These are phyloP conservation scores for Cliona cf. orientalis DNA, from an alignment of 37 sponge, comb jelly and placozoan species.

Conservation along the genomic window DNA sequence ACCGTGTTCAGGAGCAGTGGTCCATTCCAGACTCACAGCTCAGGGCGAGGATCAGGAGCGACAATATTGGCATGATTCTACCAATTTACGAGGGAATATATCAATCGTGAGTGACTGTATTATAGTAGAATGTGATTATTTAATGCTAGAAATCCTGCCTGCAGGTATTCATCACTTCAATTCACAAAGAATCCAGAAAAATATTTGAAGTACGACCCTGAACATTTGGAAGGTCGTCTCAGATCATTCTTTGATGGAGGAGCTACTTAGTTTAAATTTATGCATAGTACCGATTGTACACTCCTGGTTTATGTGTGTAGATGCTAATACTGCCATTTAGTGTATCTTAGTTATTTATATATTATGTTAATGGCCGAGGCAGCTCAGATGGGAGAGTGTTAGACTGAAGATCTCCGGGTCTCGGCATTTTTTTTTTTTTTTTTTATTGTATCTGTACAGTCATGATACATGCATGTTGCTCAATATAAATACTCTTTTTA, in stretches of 20 bases:
- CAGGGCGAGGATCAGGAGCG: constrained; percentile 55
- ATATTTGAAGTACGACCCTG: constrained; percentile 84
- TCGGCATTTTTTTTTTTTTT: constrained; percentile 63
- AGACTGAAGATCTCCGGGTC: constrained; percentile 90
- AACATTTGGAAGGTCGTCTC: constrained; percentile 59
- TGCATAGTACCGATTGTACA: background rate
- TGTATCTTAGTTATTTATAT: background rate
- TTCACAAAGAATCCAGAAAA: constrained; percentile 95
- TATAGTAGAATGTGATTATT: background rate
- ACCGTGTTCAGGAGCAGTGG: constrained; percentile 76
- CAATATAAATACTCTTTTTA: background rate
- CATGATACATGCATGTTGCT: background rate
- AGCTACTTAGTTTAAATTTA: constrained; percentile 28
- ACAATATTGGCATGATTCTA: constrained; percentile 62
- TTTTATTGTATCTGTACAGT: constrained; percentile 7
- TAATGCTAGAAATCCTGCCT: background rate
- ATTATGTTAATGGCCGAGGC: constrained; percentile 44
- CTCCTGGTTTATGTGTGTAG: background rate
- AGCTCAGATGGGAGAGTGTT: constrained; percentile 91
- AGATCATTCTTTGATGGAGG: constrained; percentile 85
- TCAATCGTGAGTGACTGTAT: constrained; percentile 47
- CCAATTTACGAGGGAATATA: constrained; percentile 73
- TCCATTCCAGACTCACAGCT: constrained; percentile 83
- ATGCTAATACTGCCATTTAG: background rate
- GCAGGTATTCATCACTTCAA: constrained; percentile 54